phyloP scores from a whole-genome alignment of 30 jellyfish, hydroid and myxozoan genomes.

The Cassiopea xamachana region DNA sequence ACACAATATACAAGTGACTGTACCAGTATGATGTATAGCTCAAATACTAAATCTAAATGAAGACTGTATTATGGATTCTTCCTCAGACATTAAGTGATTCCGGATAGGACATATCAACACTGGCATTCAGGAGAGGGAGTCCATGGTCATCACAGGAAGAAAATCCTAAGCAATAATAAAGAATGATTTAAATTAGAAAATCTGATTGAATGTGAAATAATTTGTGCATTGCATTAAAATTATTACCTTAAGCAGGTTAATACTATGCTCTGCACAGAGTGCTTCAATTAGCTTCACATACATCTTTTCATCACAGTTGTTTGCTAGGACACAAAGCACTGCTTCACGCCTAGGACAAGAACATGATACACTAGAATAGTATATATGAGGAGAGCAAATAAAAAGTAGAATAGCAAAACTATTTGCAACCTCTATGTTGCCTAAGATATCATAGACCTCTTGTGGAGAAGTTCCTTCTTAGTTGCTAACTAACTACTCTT shows the following conservation, averaged over 20 bases:
- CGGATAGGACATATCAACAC: conserved; percentile 68
- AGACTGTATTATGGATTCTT: neutral
- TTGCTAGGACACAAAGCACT: conserved; percentile 88
- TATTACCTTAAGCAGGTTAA: conserved; percentile 85
- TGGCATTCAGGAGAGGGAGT: conserved; percentile 73
- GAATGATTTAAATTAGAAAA: neutral
- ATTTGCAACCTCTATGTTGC: too few relatives aligned
- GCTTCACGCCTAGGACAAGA: conserved; percentile 79
- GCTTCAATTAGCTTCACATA: conserved; percentile 93
- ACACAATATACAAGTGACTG: too few relatives aligned
- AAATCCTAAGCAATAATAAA: neutral
- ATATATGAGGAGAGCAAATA: neutral
- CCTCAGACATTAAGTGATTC: conserved; percentile 56
- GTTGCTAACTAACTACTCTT: too few relatives aligned
- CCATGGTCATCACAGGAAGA: conserved; percentile 47
- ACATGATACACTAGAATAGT: neutral
- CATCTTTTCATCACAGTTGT: conserved; percentile 95
- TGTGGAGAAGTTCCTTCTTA: too few relatives aligned
- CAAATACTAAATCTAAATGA: too few relatives aligned
- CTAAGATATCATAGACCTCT: too few relatives aligned
- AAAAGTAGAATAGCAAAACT: too few relatives aligned
- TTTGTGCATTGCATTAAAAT: neutral
- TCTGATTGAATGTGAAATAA: neutral
- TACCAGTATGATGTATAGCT: too few relatives aligned
- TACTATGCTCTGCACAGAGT: conserved; percentile 89